Base-by-base conservation (phyloP, 92 coral and sea anemone genomes). In the Phenganax marumi region DNA sequence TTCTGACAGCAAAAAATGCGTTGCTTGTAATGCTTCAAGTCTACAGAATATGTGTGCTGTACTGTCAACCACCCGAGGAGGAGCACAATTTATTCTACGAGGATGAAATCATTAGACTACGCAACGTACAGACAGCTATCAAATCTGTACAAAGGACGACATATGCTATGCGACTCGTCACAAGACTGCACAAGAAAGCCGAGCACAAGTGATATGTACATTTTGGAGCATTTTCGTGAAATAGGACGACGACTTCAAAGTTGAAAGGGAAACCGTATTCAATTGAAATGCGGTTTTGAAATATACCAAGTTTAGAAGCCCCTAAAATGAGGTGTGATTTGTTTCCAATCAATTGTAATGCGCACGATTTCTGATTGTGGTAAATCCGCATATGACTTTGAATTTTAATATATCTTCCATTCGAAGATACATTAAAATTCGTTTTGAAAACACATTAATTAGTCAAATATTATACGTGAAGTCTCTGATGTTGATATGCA, bases 71-170 rank as follows among this genome's bases (percentile, higher is more conserved):
- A 5, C 97, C 97, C 6, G 93, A 90, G 21, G 91, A 91, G 21
- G 97, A 91, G 60, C 54, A 84, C 3, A 93, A 93, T 75, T 77
- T 90, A 47, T 91, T 89, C 46, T 87, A 90, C 18, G 97, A 91
- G 68, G 84, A 87, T 8, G 97, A 88, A 70, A 74, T 83, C 43
- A 80, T 87, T 50, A 82, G 90, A 50, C 64, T 89, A 16, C 61
- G 81, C 22, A 93, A 93, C 56, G 97, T 93, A 8, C 97, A 93
- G 87, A 93, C 97, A 14, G 97, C 97, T 13, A 92, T 93, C 14
- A 81, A 85, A 47, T 91, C 97, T 1, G 91, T 92, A 4, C 91
- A 93, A 14, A 84, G 89, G 76, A 88, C 97, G 18, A 84, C 97
- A 6, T 87, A 91, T 49, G 93, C 97, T 8, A 88, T 93, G 71